These are phyloP conservation scores for Phalera bucephala DNA, from an alignment of 2,888 invertebrate genomes.

Conservation along the genomic window DNA sequence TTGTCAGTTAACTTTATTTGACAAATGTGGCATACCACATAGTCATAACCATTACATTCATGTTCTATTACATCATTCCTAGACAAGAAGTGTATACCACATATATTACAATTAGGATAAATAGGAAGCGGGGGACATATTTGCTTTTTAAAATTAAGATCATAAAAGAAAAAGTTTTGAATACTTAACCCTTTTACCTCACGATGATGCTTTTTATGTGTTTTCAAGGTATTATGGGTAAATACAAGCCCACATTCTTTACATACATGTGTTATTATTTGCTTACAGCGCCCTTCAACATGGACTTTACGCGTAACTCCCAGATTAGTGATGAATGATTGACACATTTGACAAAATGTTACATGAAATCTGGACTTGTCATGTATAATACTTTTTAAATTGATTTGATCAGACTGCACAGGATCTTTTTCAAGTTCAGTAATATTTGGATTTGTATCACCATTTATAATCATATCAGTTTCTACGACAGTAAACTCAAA, in stretches of 20 bases:
- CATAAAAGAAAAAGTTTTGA: constrained; percentile 54
- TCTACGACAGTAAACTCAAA: constrained; percentile 37
- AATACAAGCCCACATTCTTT: constrained; percentile 55
- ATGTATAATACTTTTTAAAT: not conserved
- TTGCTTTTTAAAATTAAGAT: constrained; percentile 40
- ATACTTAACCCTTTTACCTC: constrained; percentile 39
- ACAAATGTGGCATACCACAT: constrained; percentile 50
- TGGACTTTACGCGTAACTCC: constrained; percentile 37
- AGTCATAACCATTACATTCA: constrained; percentile 41
- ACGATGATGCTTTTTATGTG: constrained; percentile 47
- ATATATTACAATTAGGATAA: constrained; percentile 52
- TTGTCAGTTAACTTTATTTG: constrained; percentile 45
- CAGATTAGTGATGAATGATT: constrained; percentile 37
- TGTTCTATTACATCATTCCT: constrained; percentile 41
- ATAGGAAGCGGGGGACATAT: constrained; percentile 56
- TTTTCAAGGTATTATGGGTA: constrained; percentile 32
- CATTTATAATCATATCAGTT: constrained; percentile 16
- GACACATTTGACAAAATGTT: constrained; percentile 50
- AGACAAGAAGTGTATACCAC: constrained; percentile 50
- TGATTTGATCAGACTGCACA: not conserved
- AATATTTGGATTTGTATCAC: constrained; percentile 14
- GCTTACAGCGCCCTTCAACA: constrained; percentile 35
- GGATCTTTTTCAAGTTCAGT: constrained; percentile 8
- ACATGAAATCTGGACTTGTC: constrained; percentile 23
- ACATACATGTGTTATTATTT: constrained; percentile 42